Percentiles rank a stretch among this genome's conserved stretches.
Conservation (phyloP, 1,140 invertebrate genomes). For the Lethrus apterus region DNA sequence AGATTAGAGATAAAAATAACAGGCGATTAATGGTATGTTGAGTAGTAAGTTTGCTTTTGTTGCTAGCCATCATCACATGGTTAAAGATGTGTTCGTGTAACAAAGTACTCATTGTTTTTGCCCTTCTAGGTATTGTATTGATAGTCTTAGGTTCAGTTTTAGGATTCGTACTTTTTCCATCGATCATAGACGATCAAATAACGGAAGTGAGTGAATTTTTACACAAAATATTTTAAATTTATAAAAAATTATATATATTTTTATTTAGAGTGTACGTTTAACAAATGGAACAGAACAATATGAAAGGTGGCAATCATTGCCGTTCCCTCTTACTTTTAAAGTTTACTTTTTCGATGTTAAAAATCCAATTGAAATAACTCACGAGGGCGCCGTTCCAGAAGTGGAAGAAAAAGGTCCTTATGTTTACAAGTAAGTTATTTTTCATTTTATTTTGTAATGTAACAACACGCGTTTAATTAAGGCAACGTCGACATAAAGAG, state of each 20-base stretch:
- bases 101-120: not conserved
- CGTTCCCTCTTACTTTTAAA: not conserved
- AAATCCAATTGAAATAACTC: not conserved
- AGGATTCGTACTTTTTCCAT: not conserved
- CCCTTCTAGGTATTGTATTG: not conserved
- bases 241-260: not conserved
- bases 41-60: too few relatives aligned
- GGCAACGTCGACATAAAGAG: not conserved
- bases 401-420: constrained; percentile 4
- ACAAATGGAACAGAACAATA: not conserved
- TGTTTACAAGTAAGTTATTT: not conserved
- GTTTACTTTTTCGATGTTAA: constrained; percentile 3
- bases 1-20: too few relatives aligned
- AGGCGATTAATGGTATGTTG: too few relatives aligned
- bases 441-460: too few relatives aligned
- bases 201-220: not conserved
- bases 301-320: constrained; percentile 1
- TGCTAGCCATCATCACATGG: too few relatives aligned
- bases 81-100: not conserved
- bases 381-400: not conserved
- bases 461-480: too few relatives aligned
- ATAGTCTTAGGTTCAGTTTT: not conserved
- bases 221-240: not conserved
- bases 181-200: not conserved
- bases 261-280: not conserved